A percentile compares a stretch with the other conserved stretches of the same genome.
Conservation (phyloP, 2,888 invertebrate species). For the Caenorhabditis sp. region DNA sequence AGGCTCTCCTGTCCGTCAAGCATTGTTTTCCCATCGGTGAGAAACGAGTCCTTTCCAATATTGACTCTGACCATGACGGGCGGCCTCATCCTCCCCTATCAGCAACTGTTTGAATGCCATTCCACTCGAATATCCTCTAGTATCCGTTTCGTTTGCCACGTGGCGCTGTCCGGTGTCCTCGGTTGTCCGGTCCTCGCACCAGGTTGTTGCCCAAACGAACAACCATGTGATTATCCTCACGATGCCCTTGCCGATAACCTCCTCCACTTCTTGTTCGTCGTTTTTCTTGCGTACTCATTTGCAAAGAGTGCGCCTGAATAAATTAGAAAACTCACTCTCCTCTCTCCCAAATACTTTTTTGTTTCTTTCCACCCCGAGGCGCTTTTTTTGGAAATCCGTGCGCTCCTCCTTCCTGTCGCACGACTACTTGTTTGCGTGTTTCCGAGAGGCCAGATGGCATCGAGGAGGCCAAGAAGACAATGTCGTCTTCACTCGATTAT, state of each 20-base stretch:
- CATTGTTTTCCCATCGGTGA: slow-evolving; percentile 35
- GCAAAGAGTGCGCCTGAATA: slow-evolving; percentile 18
- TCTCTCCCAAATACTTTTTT: slow-evolving; percentile 21
- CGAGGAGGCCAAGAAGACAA: slow-evolving; percentile 18
- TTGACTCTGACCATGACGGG: slow-evolving; percentile 30
- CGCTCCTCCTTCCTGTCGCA: slow-evolving; percentile 7
- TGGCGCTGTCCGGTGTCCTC: no score
- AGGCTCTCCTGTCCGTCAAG: background rate
- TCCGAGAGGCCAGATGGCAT: slow-evolving; percentile 27
- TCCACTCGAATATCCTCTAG: background rate
- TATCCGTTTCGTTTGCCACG: no score
- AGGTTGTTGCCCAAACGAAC: slow-evolving; percentile 36
- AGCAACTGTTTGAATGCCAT: slow-evolving; percentile 18
- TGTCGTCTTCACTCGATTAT: slow-evolving; percentile 46
- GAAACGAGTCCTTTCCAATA: slow-evolving; percentile 23
- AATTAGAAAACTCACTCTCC: slow-evolving; percentile 24
- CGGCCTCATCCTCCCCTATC: slow-evolving; percentile 17
- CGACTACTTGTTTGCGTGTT: slow-evolving; percentile 41
- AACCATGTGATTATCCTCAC: slow-evolving; percentile 44
- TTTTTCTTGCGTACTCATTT: slow-evolving; percentile 14
- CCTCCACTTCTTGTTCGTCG: slow-evolving; percentile 7
- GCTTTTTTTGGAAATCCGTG: slow-evolving; percentile 37
- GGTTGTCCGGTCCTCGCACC: slow-evolving; percentile 5
- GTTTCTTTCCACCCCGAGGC: slow-evolving; percentile 30
- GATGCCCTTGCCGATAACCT: slow-evolving; percentile 39